Conservation (phyloP, 1,140 invertebrate species). For the Apis dorsata region DNA sequence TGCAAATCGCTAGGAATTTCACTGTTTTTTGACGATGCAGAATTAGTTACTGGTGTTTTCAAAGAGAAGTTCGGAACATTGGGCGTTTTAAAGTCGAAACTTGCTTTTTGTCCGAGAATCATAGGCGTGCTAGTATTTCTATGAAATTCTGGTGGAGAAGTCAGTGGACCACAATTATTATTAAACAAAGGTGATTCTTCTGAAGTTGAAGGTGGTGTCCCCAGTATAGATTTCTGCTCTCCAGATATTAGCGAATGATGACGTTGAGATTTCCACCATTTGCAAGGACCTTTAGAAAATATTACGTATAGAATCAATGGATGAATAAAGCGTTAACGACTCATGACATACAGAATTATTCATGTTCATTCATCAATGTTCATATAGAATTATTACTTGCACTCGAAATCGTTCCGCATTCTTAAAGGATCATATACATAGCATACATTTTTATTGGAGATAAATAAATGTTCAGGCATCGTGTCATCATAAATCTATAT, state of each 20-base stretch:
- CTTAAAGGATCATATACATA: too few species aligned
- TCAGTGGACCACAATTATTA: conserved; percentile 45
- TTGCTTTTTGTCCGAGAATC: conserved; percentile 26
- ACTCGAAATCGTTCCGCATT: too few species aligned
- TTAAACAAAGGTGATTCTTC: conserved; percentile 40
- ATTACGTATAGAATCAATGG: too few species aligned
- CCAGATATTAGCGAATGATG: neutral
- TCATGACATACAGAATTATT: too few species aligned
- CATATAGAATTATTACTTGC: too few species aligned
- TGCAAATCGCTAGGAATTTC: neutral
- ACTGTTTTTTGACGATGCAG: conserved; percentile 6
- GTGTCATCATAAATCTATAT: too few species aligned
- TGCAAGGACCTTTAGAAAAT: conserved; percentile 43
- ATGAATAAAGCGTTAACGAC: too few species aligned
- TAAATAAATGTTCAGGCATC: too few species aligned
- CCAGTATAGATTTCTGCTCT: neutral
- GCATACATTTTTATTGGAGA: too few species aligned
- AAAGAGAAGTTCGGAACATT: conserved; percentile 51
- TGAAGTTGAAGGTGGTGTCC: neutral
- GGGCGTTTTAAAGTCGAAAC: conserved; percentile 51
- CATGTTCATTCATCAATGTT: too few species aligned
- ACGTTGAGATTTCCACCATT: conserved; percentile 41
- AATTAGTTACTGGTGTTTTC: conserved; percentile 59
- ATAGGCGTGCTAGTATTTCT: conserved; percentile 70
- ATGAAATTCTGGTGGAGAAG: conserved; percentile 60